Percentiles rank a stretch among this genome's conserved stretches.
Evolutionary conservation across 2,113 vertebrate species (phyloP).

Genomic region (Pterocles burchelli): DNA sequence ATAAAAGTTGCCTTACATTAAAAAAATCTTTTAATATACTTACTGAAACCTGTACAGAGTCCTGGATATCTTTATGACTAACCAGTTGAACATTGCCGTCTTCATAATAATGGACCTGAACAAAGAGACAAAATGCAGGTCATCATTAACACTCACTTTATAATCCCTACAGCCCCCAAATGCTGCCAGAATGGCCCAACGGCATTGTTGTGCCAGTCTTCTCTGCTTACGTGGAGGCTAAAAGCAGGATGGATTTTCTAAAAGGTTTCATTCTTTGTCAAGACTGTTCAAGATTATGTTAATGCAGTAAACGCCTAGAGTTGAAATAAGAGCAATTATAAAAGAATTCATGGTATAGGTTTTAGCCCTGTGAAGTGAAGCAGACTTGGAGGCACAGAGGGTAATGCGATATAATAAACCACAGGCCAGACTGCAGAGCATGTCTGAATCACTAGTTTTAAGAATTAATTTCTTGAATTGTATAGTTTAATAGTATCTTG

Average conservation of each 20-base stretch:
- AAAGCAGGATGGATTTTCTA: constrained; percentile 28
- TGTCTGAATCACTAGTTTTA: not conserved
- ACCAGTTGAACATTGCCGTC: constrained; percentile 96
- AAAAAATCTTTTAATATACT: constrained; percentile 62
- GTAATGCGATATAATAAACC: not conserved
- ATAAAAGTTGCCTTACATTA: not conserved
- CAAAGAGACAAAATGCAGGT: not conserved
- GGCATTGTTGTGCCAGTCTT: not conserved
- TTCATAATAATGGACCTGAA: constrained; percentile 96
- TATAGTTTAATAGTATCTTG: not conserved
- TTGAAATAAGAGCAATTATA: constrained; percentile 4
- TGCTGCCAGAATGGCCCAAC: not conserved
- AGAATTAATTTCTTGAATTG: not conserved
- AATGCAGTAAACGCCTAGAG: not conserved
- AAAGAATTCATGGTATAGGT: not conserved
- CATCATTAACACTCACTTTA: not conserved
- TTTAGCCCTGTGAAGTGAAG: not conserved
- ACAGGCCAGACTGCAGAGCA: not conserved
- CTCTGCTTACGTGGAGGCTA: constrained; percentile 34
- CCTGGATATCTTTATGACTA: constrained; percentile 94
- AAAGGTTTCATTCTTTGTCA: constrained; percentile 41
- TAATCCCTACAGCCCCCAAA: not conserved
- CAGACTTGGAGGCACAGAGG: not conserved
- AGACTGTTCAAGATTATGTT: constrained; percentile 32
- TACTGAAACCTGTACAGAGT: constrained; percentile 87